Evolutionary conservation across 2,888 invertebrate species (phyloP).

Genomic region (Aporophyla lueneburgensis): DNA sequence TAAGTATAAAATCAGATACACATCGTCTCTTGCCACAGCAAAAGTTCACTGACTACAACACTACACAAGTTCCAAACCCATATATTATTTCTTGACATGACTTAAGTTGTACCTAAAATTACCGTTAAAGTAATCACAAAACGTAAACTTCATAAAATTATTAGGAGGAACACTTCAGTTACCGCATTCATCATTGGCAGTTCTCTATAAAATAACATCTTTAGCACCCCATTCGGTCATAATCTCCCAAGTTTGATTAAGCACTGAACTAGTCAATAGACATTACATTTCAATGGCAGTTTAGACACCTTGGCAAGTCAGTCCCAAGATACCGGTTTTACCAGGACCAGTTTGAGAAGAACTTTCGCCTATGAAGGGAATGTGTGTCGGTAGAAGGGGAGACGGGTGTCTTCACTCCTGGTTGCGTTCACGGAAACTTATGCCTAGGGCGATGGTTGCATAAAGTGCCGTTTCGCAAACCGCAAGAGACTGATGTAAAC

Average conservation of each 20-base stretch:
- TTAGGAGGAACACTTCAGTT: conserved; percentile 12
- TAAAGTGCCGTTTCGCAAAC: conserved; percentile 82
- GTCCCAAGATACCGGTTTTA: conserved; percentile 79
- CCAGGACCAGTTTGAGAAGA: conserved; percentile 77
- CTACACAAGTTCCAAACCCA: not conserved
- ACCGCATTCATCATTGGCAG: conserved; percentile 5
- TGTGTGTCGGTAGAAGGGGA: conserved; percentile 62
- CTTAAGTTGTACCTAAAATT: conserved; percentile 18
- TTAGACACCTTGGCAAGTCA: conserved; percentile 79
- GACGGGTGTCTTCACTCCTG: conserved; percentile 71
- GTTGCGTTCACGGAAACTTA: conserved; percentile 71
- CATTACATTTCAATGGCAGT: conserved; percentile 80
- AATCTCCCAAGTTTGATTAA: conserved; percentile 58
- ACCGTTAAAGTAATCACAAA: conserved; percentile 34
- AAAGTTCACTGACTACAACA: too few species aligned
- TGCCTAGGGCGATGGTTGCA: conserved; percentile 79
- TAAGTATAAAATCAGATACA: conserved; percentile 27
- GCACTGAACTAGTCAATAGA: conserved; percentile 70
- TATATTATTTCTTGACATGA: conserved; percentile 2
- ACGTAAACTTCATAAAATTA: conserved; percentile 27
- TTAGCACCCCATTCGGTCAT: conserved; percentile 43
- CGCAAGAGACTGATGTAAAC: conserved; percentile 80
- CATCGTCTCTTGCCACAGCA: conserved; percentile 13
- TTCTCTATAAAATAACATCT: conserved; percentile 44
- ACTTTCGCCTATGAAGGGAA: conserved; percentile 70